These are phyloP conservation scores for Drosophila meridiana DNA, from an alignment of 2,888 invertebrate species.

Conservation along the genomic window DNA sequence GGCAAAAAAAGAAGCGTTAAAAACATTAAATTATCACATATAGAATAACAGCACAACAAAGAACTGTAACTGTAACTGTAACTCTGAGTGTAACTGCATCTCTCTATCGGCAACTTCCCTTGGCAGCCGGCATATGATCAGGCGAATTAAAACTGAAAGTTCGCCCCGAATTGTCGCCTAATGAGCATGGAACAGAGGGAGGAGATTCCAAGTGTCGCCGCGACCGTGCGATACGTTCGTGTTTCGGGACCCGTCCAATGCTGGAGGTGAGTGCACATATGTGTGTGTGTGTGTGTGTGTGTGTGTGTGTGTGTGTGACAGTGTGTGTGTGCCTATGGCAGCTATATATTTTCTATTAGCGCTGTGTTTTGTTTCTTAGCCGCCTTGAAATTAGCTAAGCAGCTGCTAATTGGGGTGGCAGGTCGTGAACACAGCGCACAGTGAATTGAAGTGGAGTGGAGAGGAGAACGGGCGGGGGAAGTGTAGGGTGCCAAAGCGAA, in stretches of 20 bases:
- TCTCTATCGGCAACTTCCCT: conserved; percentile 3
- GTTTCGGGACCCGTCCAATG: conserved; percentile 26
- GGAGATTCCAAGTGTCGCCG: conserved; percentile 33
- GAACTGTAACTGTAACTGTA: conserved; percentile 5
- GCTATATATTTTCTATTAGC: conserved; percentile 41
- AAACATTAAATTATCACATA: conserved; percentile 9
- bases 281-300: not conserved
- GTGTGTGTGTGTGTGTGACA: not conserved
- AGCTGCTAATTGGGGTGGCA: conserved; percentile 66
- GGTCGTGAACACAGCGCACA: conserved; percentile 45
- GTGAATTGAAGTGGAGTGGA: not conserved
- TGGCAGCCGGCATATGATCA: conserved; percentile 41
- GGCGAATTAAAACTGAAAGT: conserved; percentile 46
- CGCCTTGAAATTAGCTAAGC: conserved; percentile 52
- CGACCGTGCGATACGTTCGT: conserved; percentile 27
- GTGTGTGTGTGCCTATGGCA: conserved; percentile 19
- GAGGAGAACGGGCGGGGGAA: not conserved
- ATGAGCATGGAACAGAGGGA: conserved; percentile 39
- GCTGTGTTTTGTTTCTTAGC: conserved; percentile 38
- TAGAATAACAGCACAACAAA: conserved; percentile 21
- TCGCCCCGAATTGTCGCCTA: conserved; percentile 5
- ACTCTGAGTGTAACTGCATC: conserved; percentile 7
- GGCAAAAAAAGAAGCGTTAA: conserved; percentile 34
- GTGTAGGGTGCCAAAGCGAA: not conserved
- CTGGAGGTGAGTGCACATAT: conserved; percentile 41